Conservation (phyloP, 2,797 vertebrate genomes). For the Neoniphon sammara region DNA sequence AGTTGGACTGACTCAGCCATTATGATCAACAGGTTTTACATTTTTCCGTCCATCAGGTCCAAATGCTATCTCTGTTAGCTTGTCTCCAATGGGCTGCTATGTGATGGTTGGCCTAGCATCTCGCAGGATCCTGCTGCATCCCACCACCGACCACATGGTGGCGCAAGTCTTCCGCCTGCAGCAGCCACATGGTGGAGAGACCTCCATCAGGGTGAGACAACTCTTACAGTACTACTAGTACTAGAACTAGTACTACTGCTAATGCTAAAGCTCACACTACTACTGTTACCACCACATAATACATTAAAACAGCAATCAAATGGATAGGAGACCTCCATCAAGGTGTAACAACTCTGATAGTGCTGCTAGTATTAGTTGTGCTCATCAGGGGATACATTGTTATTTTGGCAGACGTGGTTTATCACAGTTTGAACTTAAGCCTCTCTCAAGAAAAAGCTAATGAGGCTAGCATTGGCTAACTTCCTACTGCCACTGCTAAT, state of each 20-base stretch:
- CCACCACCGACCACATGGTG: conserved; percentile 99
- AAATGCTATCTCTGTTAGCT: conserved; percentile 97
- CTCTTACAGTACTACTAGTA: neutral
- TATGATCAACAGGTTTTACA: too few relatives aligned
- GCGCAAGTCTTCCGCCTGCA: conserved; percentile 99
- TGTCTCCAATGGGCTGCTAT: conserved; percentile 97
- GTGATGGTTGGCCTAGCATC: conserved; percentile 99
- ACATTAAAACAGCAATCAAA: conserved; percentile 87
- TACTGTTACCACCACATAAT: too few relatives aligned
- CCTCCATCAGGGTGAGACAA: conserved; percentile 93
- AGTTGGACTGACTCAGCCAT: too few relatives aligned
- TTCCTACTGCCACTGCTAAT: too few relatives aligned
- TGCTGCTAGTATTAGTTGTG: neutral
- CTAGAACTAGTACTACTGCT: neutral
- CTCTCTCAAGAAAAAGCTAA: too few relatives aligned
- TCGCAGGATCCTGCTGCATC: conserved; percentile 95
- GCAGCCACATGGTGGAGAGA: conserved; percentile 97
- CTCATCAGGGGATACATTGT: too few relatives aligned
- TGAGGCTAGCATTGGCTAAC: too few relatives aligned
- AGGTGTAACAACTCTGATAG: conserved; percentile 81
- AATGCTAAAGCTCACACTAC: too few relatives aligned
- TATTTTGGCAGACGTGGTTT: too few relatives aligned
- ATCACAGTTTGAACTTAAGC: too few relatives aligned
- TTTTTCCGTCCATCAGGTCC: conserved; percentile 83
- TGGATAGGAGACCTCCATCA: conserved; percentile 97